Base-by-base conservation (phyloP, 2,888 invertebrate genomes). In the Xestia ashworthii region DNA sequence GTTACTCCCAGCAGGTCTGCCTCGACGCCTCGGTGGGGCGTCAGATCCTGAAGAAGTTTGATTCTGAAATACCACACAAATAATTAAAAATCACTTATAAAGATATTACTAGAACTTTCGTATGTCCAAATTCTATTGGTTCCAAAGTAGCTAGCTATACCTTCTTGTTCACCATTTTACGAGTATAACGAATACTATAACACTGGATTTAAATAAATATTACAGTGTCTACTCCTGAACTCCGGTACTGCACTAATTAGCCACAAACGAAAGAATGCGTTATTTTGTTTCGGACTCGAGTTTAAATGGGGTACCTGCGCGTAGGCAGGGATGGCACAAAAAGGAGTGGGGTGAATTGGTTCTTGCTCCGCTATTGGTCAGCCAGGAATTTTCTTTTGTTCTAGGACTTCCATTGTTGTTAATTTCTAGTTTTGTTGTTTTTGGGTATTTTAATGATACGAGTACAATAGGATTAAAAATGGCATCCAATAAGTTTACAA, bases 1-100 rank as follows among this genome's bases (percentile, higher is more conserved):
- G 71, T 92, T 92, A 60, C 87, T 91, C 9, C 94, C 93, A 1
- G 88, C 72, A 0, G 94, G 93, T 66, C 94, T 87, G 0, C 94
- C 94, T 0, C 93, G 89, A 72, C 88, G 87, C 48, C 90, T 85
- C 1, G 70, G 77, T n/a, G 74, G 75, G 1, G 50, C 50, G 2
- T 83, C 74, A 0, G 71, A 55, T 8, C n/a, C 55, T 19, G 16
- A 11, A 3, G 14, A 32, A 5, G 25, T 25, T 55, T 50, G 48
- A 38, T 66, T 65, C 81, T 81, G 66, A 62, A 83, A 78, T 16
- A 62, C 22, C 3, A 68, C 58, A 1, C 1, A 58, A 58, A 12
- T 9, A 48, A 19, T 46, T 3, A 19, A 1, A 16, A n/a, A 12
- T n/a, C 12, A 55, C 41, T n/a, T n/a, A n/a, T n/a, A n/a, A n/a